These are phyloP conservation scores for Drosophila pandora DNA, from an alignment of 1,140 invertebrate species.

Conservation along the genomic window DNA sequence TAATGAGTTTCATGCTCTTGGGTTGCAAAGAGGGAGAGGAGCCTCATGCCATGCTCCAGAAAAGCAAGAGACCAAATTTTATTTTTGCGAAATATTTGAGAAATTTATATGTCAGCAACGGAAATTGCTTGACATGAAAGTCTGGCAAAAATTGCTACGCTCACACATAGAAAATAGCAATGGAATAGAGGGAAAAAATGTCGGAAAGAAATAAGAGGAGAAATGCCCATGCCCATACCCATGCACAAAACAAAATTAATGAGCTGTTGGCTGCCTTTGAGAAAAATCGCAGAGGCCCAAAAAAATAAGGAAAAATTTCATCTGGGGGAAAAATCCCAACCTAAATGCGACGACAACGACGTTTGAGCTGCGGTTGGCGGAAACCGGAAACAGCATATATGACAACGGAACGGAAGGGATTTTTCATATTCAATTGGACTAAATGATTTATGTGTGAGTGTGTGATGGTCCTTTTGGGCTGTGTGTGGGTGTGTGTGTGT, in stretches of 20 bases:
- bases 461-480: constrained; percentile 23
- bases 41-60: constrained; percentile 14
- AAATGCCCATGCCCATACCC: constrained; percentile 49
- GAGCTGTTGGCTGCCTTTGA: constrained; percentile 70
- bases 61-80: constrained; percentile 37
- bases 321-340: constrained; percentile 21
- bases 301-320: constrained; percentile 12
- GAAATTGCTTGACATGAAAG: constrained; percentile 61
- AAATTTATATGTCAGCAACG: constrained; percentile 51
- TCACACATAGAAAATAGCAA: constrained; percentile 43
- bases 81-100: constrained; percentile 58
- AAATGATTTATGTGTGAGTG: constrained; percentile 68
- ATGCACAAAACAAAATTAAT: constrained; percentile 70
- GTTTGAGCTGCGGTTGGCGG: constrained; percentile 72
- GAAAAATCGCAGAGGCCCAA: constrained; percentile 37
- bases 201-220: constrained; percentile 16
- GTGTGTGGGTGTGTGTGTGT: constrained; percentile 12
- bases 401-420: constrained; percentile 82
- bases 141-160: constrained; percentile 46
- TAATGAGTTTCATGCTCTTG: constrained; percentile 65
- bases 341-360: constrained; percentile 39
- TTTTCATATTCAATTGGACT: constrained; percentile 81
- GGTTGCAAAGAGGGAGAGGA: neutral
- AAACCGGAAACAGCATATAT: constrained; percentile 83
- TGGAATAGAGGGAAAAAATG: constrained; percentile 16